Conservation (phyloP, 2,113 vertebrate genomes). For the Nettapus auritus region DNA sequence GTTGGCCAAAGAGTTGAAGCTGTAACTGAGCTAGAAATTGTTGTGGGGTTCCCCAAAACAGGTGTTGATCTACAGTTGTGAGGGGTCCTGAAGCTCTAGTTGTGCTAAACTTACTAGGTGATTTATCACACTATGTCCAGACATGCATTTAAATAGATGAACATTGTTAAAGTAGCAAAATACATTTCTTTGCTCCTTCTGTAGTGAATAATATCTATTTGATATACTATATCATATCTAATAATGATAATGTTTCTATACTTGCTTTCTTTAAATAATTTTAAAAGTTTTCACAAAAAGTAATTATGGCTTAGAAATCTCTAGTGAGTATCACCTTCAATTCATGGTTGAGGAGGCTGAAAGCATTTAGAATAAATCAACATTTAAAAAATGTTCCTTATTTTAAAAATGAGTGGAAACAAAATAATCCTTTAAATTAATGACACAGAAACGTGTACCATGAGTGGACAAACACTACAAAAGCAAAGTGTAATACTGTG, state of each 20-base stretch:
- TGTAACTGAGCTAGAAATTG: not conserved
- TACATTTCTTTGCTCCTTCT: not conserved
- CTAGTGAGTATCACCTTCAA: not conserved
- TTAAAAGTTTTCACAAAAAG: not conserved
- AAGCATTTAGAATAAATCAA: not conserved
- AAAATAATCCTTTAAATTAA: not conserved
- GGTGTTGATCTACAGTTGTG: not conserved
- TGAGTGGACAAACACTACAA: not conserved
- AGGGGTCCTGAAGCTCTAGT: not conserved
- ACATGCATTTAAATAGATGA: not conserved
- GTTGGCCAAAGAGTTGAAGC: not conserved
- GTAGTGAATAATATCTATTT: not conserved
- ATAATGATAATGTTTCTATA: not conserved
- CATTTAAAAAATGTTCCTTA: not conserved
- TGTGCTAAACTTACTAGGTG: not conserved
- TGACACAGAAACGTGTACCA: not conserved
- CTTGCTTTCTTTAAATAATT: not conserved
- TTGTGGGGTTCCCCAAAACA: not conserved
- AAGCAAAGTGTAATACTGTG: not conserved
- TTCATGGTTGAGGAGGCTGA: not conserved
- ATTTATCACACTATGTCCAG: not conserved
- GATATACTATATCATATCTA: not conserved
- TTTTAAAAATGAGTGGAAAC: not conserved
- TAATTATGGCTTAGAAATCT: not conserved
- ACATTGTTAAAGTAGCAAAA: not conserved